phyloP scores from a whole-genome alignment of 1,140 invertebrate species.

The Eupristina koningsbergeri region DNA sequence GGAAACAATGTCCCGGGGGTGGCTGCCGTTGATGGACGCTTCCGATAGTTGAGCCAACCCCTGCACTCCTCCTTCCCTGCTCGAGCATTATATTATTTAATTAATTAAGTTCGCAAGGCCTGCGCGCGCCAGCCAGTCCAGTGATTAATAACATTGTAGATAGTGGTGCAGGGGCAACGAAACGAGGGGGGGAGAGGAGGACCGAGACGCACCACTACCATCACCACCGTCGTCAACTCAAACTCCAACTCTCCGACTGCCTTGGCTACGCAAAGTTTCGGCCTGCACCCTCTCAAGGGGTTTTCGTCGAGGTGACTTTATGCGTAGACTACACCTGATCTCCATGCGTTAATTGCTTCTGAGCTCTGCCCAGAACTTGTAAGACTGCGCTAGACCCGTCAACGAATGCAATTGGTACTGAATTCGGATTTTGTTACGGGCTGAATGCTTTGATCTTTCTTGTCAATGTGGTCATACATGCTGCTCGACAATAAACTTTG shows the following conservation, averaged over 20 bases:
- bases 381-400: background rate
- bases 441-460: background rate
- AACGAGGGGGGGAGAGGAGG: background rate
- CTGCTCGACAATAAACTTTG: background rate
- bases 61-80: conserved; percentile 7
- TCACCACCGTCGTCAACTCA: no score
- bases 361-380: background rate
- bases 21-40: conserved; percentile 68
- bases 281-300: background rate
- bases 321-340: conserved; percentile 16
- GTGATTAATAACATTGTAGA: conserved; percentile 64
- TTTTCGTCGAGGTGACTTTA: background rate
- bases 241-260: background rate
- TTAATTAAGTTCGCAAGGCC: conserved; percentile 69
- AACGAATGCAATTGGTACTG: background rate
- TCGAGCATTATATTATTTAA: conserved; percentile 69
- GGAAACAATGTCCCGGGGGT: conserved; percentile 68
- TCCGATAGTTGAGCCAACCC: conserved; percentile 65
- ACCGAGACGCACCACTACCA: no score
- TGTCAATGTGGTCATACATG: background rate
- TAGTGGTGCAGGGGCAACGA: background rate
- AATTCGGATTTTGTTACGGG: background rate
- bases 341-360: conserved; percentile 17
- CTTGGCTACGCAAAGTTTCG: background rate
- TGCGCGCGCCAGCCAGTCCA: conserved; percentile 56